Evolutionary conservation across 2,113 vertebrate genomes (phyloP).

Genomic region (Silurus glanis): DNA sequence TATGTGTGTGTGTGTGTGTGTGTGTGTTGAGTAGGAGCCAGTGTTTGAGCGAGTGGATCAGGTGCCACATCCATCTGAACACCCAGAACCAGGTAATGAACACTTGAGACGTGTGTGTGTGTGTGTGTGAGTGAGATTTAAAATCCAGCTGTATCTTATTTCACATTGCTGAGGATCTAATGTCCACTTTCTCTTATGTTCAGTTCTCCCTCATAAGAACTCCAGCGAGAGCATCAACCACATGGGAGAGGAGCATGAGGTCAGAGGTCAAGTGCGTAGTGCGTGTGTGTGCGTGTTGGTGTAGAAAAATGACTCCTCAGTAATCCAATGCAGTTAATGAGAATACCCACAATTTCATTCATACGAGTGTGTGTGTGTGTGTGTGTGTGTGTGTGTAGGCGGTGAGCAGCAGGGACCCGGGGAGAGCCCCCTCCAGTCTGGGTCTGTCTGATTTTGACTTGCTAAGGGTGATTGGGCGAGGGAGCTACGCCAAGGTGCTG

Average conservation of each 20-base stretch:
- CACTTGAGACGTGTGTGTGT: background rate
- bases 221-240: conserved; percentile 91
- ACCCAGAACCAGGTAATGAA: conserved; percentile 79
- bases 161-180: background rate
- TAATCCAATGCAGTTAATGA: background rate
- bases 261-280: conserved; percentile 61
- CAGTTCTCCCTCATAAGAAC: conserved; percentile 84
- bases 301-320: background rate
- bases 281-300: conserved; percentile 1
- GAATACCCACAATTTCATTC: background rate
- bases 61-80: conserved; percentile 78
- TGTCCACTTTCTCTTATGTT: conserved; percentile 4
- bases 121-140: background rate
- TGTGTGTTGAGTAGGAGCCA: conserved; percentile 76
- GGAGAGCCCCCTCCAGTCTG: conserved; percentile 90
- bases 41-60: conserved; percentile 75
- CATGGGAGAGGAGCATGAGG: conserved; percentile 95
- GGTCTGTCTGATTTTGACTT: conserved; percentile 95
- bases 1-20: conserved; percentile 11
- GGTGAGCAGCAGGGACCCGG: conserved; percentile 87
- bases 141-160: background rate
- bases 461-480: conserved; percentile 93
- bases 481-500: conserved; percentile 97
- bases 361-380: conserved; percentile 38
- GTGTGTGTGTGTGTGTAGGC: conserved; percentile 73